phyloP scores from a whole-genome alignment of 2,888 invertebrate species.

The Blomia tropicalis region DNA sequence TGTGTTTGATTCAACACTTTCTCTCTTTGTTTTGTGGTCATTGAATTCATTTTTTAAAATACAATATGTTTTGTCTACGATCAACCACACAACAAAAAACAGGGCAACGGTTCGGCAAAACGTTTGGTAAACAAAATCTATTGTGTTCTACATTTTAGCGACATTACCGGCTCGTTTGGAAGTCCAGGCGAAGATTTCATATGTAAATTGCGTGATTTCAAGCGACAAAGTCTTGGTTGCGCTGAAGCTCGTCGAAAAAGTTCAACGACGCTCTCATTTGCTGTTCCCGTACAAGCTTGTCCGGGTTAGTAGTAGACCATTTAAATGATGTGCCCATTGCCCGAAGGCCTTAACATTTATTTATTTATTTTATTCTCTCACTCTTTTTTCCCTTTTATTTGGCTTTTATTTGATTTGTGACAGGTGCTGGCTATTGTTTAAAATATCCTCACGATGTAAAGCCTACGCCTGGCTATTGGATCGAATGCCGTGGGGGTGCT shows the following conservation, averaged over 20 bases:
- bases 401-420: neutral
- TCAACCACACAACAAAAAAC: neutral
- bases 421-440: constrained; percentile 45
- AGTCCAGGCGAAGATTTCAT: constrained; percentile 63
- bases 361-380: constrained; percentile 49
- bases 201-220: constrained; percentile 88
- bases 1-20: no score
- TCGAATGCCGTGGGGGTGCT: constrained; percentile 58
- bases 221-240: constrained; percentile 84
- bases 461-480: constrained; percentile 84
- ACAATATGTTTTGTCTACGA: neutral
- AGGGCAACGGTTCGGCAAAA: constrained; percentile 33
- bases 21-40: neutral
- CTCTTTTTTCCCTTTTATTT: neutral
- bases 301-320: constrained; percentile 28
- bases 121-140: constrained; percentile 74
- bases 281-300: constrained; percentile 80
- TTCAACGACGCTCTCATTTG: constrained; percentile 81
- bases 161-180: constrained; percentile 70
- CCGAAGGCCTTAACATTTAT: constrained; percentile 68
- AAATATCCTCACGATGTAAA: constrained; percentile 79
- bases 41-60: no score
- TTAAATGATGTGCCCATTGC: constrained; percentile 84
- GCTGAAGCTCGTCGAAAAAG: constrained; percentile 82
- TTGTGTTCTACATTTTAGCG: constrained; percentile 88